Evolutionary conservation across 2,113 vertebrate genomes (phyloP).

Genomic region (Pedetes capensis): DNA sequence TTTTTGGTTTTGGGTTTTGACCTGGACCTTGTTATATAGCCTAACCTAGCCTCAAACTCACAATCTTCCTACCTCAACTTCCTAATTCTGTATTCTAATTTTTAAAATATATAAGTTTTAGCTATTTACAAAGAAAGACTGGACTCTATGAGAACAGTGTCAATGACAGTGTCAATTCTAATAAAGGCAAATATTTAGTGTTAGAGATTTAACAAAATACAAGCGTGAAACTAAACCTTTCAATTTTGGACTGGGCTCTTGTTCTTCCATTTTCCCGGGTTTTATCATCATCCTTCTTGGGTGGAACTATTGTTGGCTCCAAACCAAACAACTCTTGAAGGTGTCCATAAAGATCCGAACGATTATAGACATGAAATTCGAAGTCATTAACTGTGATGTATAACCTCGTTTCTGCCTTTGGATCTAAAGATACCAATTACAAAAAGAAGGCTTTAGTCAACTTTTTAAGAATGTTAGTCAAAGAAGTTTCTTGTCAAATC

Average conservation of each 20-base stretch:
- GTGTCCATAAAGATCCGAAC: slow-evolving; percentile 93
- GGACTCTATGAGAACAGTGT: not conserved
- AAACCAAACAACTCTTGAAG: slow-evolving; percentile 97
- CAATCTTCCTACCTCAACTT: too few relatives aligned
- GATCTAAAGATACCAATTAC: slow-evolving; percentile 85
- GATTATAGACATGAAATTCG: slow-evolving; percentile 98
- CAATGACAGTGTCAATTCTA: not conserved
- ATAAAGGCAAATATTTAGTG: slow-evolving; percentile 33
- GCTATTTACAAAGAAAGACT: not conserved
- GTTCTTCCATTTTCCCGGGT: slow-evolving; percentile 85
- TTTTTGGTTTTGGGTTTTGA: too few relatives aligned
- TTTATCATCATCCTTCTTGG: slow-evolving; percentile 91
- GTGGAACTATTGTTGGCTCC: slow-evolving; percentile 91
- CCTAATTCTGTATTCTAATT: too few relatives aligned
- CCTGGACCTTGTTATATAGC: too few relatives aligned
- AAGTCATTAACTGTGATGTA: slow-evolving; percentile 98
- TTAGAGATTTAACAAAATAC: slow-evolving; percentile 22
- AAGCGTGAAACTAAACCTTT: slow-evolving; percentile 86
- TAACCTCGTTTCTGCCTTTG: slow-evolving; percentile 97
- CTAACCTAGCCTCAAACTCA: too few relatives aligned
- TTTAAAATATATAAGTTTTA: not conserved
- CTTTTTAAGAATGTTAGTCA: not conserved
- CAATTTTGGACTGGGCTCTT: slow-evolving; percentile 85
- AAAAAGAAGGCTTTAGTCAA: not conserved
- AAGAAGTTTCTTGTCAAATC: slow-evolving; percentile 7